phyloP scores from a whole-genome alignment of 2,113 vertebrate species.

The Atractosteus spatula region DNA sequence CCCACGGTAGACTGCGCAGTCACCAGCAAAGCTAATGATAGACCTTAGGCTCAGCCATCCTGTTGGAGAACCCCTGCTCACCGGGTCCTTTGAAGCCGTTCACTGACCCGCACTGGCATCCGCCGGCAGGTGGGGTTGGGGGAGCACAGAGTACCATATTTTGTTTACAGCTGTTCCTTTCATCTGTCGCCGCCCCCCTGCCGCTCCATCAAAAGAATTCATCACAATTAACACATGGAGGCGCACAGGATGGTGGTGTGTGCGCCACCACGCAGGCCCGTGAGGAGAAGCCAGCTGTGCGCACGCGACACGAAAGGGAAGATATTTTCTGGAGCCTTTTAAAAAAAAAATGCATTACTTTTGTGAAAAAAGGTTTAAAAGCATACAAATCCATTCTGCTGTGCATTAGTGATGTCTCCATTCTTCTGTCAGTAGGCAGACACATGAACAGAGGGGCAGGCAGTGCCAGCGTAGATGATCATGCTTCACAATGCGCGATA shows the following conservation, averaged over 20 bases:
- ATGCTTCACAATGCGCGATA: slow-evolving; percentile 43
- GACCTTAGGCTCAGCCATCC: too few species aligned
- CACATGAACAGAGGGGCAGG: slow-evolving; percentile 2
- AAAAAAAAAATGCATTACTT: background rate
- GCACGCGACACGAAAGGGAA: too few species aligned
- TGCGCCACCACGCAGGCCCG: slow-evolving; percentile 25
- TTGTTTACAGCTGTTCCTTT: slow-evolving; percentile 77
- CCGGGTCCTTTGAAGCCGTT: slow-evolving; percentile 81
- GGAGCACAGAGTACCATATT: slow-evolving; percentile 55
- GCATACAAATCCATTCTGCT: background rate
- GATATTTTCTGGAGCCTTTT: background rate
- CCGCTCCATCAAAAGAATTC: slow-evolving; percentile 16
- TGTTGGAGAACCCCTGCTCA: slow-evolving; percentile 61
- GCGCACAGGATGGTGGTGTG: background rate
- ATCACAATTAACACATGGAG: slow-evolving; percentile 29
- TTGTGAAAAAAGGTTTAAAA: background rate
- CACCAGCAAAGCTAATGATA: too few species aligned
- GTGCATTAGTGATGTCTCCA: too few species aligned
- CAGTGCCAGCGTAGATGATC: slow-evolving; percentile 21
- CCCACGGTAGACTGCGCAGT: too few species aligned
- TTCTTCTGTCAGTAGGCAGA: background rate
- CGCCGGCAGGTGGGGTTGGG: slow-evolving; percentile 34
- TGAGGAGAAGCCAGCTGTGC: background rate
- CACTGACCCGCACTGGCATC: slow-evolving; percentile 76
- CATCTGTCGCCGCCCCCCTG: slow-evolving; percentile 51